These are phyloP conservation scores for Drosophila novamexicana DNA, from an alignment of 1,140 invertebrate genomes.

Conservation along the genomic window DNA sequence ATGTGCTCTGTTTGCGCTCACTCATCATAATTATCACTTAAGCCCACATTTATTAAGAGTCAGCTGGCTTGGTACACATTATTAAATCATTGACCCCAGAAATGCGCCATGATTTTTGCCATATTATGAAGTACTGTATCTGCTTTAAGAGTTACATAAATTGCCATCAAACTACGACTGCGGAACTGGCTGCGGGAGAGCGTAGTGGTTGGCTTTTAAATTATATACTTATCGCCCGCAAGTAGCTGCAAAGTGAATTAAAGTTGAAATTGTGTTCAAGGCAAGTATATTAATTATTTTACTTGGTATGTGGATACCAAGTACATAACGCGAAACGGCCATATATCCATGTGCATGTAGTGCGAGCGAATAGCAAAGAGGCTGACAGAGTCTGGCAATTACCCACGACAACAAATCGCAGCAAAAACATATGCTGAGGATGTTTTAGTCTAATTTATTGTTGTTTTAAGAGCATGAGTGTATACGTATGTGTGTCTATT, in stretches of 20 bases:
- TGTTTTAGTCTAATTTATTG: conserved; percentile 55
- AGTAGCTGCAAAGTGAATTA: conserved; percentile 50
- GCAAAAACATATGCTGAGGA: conserved; percentile 24
- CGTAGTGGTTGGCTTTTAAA: conserved; percentile 14
- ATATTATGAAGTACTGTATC: conserved; percentile 10
- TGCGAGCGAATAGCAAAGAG: neutral
- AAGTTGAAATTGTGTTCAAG: conserved; percentile 67
- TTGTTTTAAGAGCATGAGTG: conserved; percentile 26
- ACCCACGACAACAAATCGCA: conserved; percentile 30
- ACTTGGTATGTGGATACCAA: conserved; percentile 34
- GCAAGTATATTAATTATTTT: conserved; percentile 64
- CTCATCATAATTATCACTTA: conserved; percentile 17
- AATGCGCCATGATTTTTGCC: neutral
- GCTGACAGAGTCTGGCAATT: conserved; percentile 14
- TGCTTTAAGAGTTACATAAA: conserved; percentile 17
- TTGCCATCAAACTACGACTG: neutral
- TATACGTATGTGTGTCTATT: neutral
- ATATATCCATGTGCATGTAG: neutral
- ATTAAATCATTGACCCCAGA: conserved; percentile 15
- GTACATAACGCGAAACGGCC: neutral
- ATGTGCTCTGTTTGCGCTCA: conserved; percentile 2
- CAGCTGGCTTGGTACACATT: neutral
- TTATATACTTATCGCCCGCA: conserved; percentile 38
- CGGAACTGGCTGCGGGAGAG: neutral
- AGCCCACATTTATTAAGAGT: neutral